Base-by-base conservation (phyloP, 2,888 invertebrate genomes). In the Phania funesta region DNA sequence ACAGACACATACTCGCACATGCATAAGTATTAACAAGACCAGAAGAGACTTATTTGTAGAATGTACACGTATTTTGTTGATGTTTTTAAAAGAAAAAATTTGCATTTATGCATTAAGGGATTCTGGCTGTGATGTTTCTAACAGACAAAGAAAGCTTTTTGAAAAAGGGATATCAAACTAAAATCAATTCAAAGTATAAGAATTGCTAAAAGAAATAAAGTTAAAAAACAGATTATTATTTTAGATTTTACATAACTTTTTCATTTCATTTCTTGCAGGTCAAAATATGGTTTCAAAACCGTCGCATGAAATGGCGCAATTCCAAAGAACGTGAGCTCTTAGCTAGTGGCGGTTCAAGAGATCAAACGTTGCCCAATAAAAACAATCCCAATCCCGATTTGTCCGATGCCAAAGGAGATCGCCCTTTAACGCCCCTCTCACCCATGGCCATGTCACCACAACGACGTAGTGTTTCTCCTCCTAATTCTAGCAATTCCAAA, bases 271-370 rank as follows among this genome's bases (percentile, higher is more conserved):
- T 24, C 13, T 88, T 90, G 83, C 84, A 94, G 93, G 93, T 94
- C 65, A 94, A 94, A 91, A 94, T 94, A 86, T 94, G 94, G 94
- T 99, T 99, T 91, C 99, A 99, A 93, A 99, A 99, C 90, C 95
- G 99, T 0, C 95, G 99, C 71, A 99, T 99, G 99, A 99, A 91
- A 91, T 99, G 99, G 99, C 94, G 99, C 70, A 99, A 99, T 91
- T 98, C 97, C 4, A 99, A 99, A 92, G 99, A 99, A 90, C 93
- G 98, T 35, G 98, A 99, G 91, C 93, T 98, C 0, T 92, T 99
- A 24, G 98, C 98, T 0, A 95, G 95, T 20, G 98, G 98, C 0
- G 98, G 98, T 1, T 97, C 97, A 7, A 93, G 98, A 29, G 98
- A 98, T 88, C 98, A 98, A 91, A 98, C 98, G 0, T 92, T 99